Evolutionary conservation across 2,113 vertebrate genomes (phyloP).

Genomic region (Eretmochelys imbricata): DNA sequence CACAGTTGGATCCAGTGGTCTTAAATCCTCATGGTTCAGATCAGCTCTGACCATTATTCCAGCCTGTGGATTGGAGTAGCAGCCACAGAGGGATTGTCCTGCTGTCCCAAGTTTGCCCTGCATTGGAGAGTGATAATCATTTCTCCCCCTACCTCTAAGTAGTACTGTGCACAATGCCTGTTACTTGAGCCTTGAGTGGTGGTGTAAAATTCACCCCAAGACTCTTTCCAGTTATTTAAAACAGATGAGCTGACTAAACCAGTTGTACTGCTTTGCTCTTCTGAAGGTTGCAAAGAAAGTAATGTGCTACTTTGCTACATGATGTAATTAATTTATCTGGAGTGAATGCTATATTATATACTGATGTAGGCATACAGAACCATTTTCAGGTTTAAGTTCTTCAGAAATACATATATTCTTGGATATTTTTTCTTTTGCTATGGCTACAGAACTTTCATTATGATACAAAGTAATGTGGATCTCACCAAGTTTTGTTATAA

Average conservation of each 20-base stretch:
- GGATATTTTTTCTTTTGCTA: background rate
- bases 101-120: background rate
- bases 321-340: background rate
- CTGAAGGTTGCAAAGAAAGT: background rate
- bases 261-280: background rate
- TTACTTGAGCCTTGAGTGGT: background rate
- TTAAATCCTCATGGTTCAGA: too few relatives aligned
- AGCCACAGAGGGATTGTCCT: background rate
- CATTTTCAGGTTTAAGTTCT: background rate
- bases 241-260: background rate
- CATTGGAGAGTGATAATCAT: background rate
- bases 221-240: background rate
- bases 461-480: background rate
- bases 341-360: background rate
- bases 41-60: background rate
- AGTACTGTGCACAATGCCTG: background rate
- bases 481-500: background rate
- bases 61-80: background rate
- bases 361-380: background rate
- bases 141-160: background rate
- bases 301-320: background rate
- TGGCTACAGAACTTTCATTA: background rate
- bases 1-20: too few relatives aligned
- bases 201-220: background rate
- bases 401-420: background rate